These are phyloP conservation scores for Cyrtodaria siliqua DNA, from an alignment of 2,888 invertebrate genomes.

Conservation along the genomic window DNA sequence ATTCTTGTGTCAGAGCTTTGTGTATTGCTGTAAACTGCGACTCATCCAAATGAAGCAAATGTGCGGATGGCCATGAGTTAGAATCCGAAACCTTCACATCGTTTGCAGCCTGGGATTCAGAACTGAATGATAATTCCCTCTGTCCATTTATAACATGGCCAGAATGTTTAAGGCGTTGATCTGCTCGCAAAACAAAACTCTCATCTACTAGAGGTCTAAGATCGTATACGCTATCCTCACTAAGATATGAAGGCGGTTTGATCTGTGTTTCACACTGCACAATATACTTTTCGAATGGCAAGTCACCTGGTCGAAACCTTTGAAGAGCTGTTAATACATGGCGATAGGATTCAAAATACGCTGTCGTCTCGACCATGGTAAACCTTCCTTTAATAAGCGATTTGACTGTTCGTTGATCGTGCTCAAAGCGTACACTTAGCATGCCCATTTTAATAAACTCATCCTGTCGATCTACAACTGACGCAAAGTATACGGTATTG, in stretches of 20 bases:
- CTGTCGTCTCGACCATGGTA: constrained; percentile 91
- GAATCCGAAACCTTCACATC: not conserved
- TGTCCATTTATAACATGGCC: not conserved
- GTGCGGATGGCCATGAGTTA: constrained; percentile 75
- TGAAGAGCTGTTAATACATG: constrained; percentile 91
- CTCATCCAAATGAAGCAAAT: constrained; percentile 75
- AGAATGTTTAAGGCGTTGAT: too few relatives aligned
- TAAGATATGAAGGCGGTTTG: constrained; percentile 62
- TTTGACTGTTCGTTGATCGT: constrained; percentile 14
- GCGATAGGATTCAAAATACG: constrained; percentile 93
- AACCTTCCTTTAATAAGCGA: not conserved
- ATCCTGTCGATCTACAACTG: constrained; percentile 84
- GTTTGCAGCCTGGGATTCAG: too few relatives aligned
- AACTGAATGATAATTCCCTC: not conserved
- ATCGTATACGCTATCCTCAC: constrained; percentile 36
- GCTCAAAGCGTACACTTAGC: constrained; percentile 52
- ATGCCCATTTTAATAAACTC: constrained; percentile 58
- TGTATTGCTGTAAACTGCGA: constrained; percentile 80
- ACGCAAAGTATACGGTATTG: constrained; percentile 90
- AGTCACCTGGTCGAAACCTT: constrained; percentile 85
- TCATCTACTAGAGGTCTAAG: constrained; percentile 30
- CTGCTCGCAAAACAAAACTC: not conserved
- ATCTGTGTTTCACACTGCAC: constrained; percentile 63
- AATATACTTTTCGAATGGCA: constrained; percentile 71
- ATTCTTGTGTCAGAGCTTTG: constrained; percentile 79